Evolutionary conservation across 2,888 invertebrate species (phyloP).

Genomic region (Dryadula phaetusa): DNA sequence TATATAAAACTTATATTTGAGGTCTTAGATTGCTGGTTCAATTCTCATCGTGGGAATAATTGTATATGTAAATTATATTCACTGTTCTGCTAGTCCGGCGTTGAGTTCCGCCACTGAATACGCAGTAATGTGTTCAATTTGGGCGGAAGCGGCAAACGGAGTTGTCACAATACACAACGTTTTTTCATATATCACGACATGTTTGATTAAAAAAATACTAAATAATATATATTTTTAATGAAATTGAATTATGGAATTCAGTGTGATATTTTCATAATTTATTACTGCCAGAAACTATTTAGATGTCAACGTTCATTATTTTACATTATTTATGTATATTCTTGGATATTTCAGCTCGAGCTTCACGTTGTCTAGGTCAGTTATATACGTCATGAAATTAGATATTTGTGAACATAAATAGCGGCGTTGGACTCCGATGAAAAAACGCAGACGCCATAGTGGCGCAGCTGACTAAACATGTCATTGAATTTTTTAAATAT

Average conservation of each 20-base stretch:
- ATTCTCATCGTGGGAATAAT: no score
- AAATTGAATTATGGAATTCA: not conserved
- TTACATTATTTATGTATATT: conserved; percentile 4
- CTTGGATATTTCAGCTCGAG: conserved; percentile 1
- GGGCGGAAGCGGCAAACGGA: no score
- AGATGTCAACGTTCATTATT: not conserved
- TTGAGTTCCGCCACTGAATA: no score
- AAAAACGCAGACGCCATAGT: not conserved
- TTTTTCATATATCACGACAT: no score
- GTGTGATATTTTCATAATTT: not conserved
- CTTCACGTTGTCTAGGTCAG: conserved; percentile 17
- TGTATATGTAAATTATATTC: no score
- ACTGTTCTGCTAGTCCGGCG: no score
- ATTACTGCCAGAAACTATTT: not conserved
- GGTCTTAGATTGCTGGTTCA: no score
- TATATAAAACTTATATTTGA: no score
- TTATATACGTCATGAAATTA: conserved; percentile 8
- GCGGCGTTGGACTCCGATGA: not conserved
- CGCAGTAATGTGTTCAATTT: no score
- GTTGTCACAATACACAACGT: no score
- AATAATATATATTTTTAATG: not conserved
- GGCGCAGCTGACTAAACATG: not conserved
- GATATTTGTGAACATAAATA: not conserved
- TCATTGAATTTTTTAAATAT: no score
- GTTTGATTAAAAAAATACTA: no score